phyloP scores from a whole-genome alignment of 2,888 invertebrate species.

The Eucera pruinosa region DNA sequence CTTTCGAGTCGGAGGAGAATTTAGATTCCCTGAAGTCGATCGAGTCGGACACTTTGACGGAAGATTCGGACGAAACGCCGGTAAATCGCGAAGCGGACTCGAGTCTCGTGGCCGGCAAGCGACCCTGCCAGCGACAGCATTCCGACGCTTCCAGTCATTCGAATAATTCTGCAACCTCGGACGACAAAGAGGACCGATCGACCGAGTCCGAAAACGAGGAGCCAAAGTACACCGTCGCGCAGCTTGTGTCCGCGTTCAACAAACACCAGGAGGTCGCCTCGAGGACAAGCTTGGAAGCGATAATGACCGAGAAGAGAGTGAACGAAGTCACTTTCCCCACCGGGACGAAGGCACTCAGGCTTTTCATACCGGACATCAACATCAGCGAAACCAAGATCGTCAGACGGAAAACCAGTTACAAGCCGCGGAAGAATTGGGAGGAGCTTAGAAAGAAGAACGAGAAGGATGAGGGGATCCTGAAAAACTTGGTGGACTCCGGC shows the following conservation, averaged over 20 bases:
- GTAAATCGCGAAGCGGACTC: slow-evolving; percentile 33
- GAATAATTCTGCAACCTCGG: slow-evolving; percentile 79
- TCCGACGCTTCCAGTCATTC: slow-evolving; percentile 80
- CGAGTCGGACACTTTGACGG: slow-evolving; percentile 82
- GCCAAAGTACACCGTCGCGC: slow-evolving; percentile 85
- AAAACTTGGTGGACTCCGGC: slow-evolving; percentile 79
- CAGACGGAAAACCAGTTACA: slow-evolving; percentile 82
- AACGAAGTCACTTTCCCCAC: slow-evolving; percentile 83
- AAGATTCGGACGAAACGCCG: slow-evolving; percentile 80
- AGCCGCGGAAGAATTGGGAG: slow-evolving; percentile 83
- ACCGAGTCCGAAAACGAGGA: slow-evolving; percentile 83
- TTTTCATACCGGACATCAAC: slow-evolving; percentile 85
- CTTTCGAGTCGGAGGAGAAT: slow-evolving; percentile 78
- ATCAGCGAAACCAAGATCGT: slow-evolving; percentile 81
- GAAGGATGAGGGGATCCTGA: slow-evolving; percentile 80
- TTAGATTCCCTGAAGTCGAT: slow-evolving; percentile 81
- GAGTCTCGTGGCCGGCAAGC: slow-evolving; percentile 62
- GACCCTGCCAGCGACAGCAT: slow-evolving; percentile 77
- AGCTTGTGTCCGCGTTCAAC: slow-evolving; percentile 85
- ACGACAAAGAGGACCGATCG: slow-evolving; percentile 81
- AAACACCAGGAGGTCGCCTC: slow-evolving; percentile 85
- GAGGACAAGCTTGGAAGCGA: slow-evolving; percentile 83
- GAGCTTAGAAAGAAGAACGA: slow-evolving; percentile 81
- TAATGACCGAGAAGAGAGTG: slow-evolving; percentile 82
- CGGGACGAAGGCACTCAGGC: slow-evolving; percentile 84